Evolutionary conservation across 2,113 vertebrate species (phyloP).

Genomic region (Sminthopsis crassicaudata): DNA sequence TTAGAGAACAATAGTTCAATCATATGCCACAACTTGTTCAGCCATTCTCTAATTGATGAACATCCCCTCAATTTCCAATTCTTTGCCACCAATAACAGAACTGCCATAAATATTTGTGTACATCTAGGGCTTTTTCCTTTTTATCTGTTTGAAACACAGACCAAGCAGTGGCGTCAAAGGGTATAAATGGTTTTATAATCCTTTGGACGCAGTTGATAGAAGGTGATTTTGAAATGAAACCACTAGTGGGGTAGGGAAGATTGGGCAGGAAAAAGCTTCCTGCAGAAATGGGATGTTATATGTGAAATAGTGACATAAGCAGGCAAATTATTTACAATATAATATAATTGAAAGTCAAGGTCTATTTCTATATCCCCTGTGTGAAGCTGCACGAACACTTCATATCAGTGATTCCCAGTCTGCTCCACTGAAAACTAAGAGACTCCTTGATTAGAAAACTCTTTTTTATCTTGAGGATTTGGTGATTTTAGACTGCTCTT

Average conservation of each 20-base stretch:
- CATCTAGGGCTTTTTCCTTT: too few relatives aligned
- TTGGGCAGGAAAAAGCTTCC: background rate
- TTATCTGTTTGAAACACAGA: too few relatives aligned
- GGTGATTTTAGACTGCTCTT: background rate
- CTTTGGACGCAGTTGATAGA: too few relatives aligned
- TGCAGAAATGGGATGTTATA: background rate
- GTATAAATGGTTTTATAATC: too few relatives aligned
- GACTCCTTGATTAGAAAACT: background rate
- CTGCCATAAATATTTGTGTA: too few relatives aligned
- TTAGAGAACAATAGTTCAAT: too few relatives aligned
- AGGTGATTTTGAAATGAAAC: background rate
- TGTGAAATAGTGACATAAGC: background rate
- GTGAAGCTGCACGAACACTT: background rate
- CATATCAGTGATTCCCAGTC: background rate
- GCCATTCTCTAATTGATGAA: too few relatives aligned
- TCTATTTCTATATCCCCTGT: background rate
- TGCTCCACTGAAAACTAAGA: background rate
- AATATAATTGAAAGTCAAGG: background rate
- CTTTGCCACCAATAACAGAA: too few relatives aligned
- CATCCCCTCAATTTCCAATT: too few relatives aligned
- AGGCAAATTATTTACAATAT: background rate
- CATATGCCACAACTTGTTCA: too few relatives aligned
- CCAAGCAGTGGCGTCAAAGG: too few relatives aligned
- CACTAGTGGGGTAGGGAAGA: background rate
- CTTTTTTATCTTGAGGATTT: background rate